These are phyloP conservation scores for Batillaria attramentaria DNA, from an alignment of 1,140 invertebrate species.

Conservation along the genomic window DNA sequence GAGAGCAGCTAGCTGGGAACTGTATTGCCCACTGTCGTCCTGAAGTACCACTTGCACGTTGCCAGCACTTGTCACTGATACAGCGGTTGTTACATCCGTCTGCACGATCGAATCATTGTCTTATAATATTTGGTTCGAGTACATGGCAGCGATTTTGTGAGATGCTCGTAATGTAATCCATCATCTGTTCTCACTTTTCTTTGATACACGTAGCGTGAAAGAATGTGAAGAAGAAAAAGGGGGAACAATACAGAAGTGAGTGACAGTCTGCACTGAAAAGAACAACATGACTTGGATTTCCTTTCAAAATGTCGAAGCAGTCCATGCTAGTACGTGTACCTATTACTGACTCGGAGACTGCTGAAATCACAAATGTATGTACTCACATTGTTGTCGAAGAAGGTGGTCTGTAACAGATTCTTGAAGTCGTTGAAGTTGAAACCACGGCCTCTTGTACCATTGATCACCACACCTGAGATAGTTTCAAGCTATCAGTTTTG, in stretches of 20 bases:
- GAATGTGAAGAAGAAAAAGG: too few species aligned
- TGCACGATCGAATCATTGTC: too few species aligned
- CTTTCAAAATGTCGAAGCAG: too few species aligned
- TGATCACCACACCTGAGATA: constrained; percentile 49
- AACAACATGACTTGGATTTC: too few species aligned
- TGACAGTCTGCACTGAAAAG: too few species aligned
- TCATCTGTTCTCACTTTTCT: too few species aligned
- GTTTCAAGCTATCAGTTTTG: neutral
- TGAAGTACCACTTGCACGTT: constrained; percentile 49
- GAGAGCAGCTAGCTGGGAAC: constrained; percentile 32
- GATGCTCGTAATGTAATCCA: too few species aligned
- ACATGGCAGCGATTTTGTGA: too few species aligned
- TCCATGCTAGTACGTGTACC: too few species aligned
- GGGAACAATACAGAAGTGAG: too few species aligned
- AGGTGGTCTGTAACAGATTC: constrained; percentile 42
- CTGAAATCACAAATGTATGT: constrained; percentile 39
- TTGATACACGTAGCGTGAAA: too few species aligned
- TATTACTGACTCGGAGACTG: constrained; percentile 47
- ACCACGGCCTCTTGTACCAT: constrained; percentile 47
- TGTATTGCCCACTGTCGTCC: constrained; percentile 35
- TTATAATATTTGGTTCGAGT: too few species aligned
- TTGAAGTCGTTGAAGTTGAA: constrained; percentile 49
- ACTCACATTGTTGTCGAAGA: constrained; percentile 38
- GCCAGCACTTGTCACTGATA: constrained; percentile 44
- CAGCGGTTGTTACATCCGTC: constrained; percentile 44